A percentile compares a stretch with the other conserved stretches of the same genome.
Conservation (phyloP, 2,888 invertebrate species). For the Hesperia comma region DNA sequence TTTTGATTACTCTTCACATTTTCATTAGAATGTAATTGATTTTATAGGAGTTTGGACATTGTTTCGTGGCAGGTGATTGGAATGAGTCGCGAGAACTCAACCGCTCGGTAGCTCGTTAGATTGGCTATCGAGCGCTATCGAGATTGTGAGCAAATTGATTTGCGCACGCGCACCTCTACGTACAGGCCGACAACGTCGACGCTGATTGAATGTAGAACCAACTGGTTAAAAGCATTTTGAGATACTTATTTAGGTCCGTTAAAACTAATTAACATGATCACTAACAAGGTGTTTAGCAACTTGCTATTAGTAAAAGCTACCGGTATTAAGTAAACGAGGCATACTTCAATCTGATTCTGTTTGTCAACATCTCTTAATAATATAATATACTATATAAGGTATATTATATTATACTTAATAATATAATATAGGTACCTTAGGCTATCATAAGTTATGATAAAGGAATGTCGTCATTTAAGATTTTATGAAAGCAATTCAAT, state of each 20-base stretch:
- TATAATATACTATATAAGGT: too few species aligned
- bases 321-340: constrained; percentile 24
- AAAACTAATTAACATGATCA: constrained; percentile 32
- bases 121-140: constrained; percentile 61
- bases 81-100: constrained; percentile 45
- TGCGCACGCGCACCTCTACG: constrained; percentile 65
- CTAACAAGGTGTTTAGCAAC: constrained; percentile 24
- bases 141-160: constrained; percentile 71
- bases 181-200: constrained; percentile 62
- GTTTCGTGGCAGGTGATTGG: constrained; percentile 33
- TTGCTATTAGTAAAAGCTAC: constrained; percentile 32
- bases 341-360: constrained; percentile 4
- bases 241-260: constrained; percentile 30
- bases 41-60: constrained; percentile 20
- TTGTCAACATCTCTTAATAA: constrained; percentile 8
- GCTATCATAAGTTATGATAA: too few species aligned
- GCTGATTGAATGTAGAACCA: constrained; percentile 56
- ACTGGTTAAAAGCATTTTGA: constrained; percentile 35
- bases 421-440: too few species aligned
- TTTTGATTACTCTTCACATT: constrained; percentile 30
- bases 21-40: constrained; percentile 19
- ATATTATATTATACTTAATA: too few species aligned
- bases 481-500: too few species aligned
- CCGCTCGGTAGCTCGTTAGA: constrained; percentile 61
- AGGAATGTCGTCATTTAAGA: too few species aligned